These are phyloP conservation scores for Mylabris phalerata DNA, from an alignment of 1,140 invertebrate species.

Conservation along the genomic window DNA sequence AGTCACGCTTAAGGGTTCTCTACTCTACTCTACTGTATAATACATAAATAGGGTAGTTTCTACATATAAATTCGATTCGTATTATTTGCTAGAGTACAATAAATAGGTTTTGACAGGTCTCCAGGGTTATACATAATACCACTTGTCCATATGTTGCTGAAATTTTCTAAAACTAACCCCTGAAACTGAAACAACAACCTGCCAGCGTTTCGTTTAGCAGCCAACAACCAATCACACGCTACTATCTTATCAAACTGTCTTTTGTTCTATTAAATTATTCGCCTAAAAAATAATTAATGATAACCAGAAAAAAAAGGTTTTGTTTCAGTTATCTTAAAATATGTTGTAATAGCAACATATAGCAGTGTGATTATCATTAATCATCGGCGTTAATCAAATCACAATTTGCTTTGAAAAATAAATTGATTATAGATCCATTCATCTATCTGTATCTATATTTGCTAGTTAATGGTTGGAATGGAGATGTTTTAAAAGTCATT, in stretches of 20 bases:
- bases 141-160: constrained; percentile 37
- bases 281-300: no score
- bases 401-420: constrained; percentile 11
- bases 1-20: constrained; percentile 11
- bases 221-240: no score
- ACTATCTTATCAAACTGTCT: background rate
- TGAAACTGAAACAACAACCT: constrained; percentile 2
- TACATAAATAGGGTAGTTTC: constrained; percentile 23
- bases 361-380: constrained; percentile 9
- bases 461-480: constrained; percentile 6
- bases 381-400: constrained; percentile 12
- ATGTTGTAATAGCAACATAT: constrained; percentile 15
- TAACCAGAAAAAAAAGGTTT: no score
- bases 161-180: background rate
- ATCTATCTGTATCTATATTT: background rate
- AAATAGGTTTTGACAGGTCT: constrained; percentile 32
- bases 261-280: constrained; percentile 13
- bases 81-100: no score
- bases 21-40: constrained; percentile 20
- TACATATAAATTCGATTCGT: no score
- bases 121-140: constrained; percentile 36
- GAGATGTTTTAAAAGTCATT: constrained; percentile 12
- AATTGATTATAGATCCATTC: constrained; percentile 12
- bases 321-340: no score
- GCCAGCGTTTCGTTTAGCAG: background rate